Evolutionary conservation across 2,888 invertebrate species (phyloP).

Genomic region (Calephelis perditalis): DNA sequence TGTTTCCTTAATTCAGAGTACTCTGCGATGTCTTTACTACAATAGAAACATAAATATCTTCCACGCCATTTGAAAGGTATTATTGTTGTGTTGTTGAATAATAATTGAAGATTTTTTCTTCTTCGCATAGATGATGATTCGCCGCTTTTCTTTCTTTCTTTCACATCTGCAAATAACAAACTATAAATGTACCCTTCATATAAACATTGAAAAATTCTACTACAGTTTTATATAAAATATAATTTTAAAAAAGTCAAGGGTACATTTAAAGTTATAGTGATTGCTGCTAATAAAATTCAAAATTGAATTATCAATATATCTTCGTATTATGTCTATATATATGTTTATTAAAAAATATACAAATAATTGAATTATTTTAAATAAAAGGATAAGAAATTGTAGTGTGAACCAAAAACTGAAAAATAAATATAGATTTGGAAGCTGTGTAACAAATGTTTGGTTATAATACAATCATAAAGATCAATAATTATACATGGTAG

Average conservation of each 20-base stretch:
- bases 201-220: constrained; percentile 19
- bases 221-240: constrained; percentile 20
- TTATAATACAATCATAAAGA: too few relatives aligned
- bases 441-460: background rate
- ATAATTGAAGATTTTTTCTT: constrained; percentile 58
- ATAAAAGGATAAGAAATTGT: too few relatives aligned
- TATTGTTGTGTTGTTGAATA: constrained; percentile 66
- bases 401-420: too few relatives aligned
- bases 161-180: constrained; percentile 51
- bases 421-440: too few relatives aligned
- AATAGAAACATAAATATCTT: constrained; percentile 66
- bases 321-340: too few relatives aligned
- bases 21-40: constrained; percentile 56
- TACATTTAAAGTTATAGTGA: constrained; percentile 35
- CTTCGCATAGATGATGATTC: constrained; percentile 65
- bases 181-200: constrained; percentile 67
- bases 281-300: background rate
- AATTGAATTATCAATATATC: too few relatives aligned
- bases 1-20: constrained; percentile 55
- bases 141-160: constrained; percentile 55
- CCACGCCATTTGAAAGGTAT: constrained; percentile 74
- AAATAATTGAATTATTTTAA: too few relatives aligned
- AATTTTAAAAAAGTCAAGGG: constrained; percentile 26
- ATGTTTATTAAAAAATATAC: too few relatives aligned
- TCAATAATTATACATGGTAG: background rate